phyloP scores from a whole-genome alignment of 2,797 vertebrate species.

The Hapalemur alaotrensis region DNA sequence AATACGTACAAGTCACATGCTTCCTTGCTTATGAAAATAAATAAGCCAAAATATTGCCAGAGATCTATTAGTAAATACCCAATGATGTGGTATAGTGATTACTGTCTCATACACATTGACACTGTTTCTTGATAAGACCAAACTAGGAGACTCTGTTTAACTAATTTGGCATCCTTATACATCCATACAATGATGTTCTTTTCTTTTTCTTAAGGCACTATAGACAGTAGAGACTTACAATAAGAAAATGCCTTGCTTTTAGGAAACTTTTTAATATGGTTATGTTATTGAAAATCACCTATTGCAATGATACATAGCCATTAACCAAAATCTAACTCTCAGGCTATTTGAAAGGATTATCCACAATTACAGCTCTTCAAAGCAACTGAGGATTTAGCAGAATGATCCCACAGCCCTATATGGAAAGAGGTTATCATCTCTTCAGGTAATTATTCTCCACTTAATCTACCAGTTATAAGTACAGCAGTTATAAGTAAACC shows the following conservation, averaged over 20 bases:
- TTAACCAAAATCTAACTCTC: background rate
- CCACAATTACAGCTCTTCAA: background rate
- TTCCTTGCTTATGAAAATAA: conserved; percentile 16
- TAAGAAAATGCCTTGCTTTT: background rate
- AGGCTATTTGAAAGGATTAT: background rate
- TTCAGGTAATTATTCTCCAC: background rate
- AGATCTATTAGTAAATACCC: background rate
- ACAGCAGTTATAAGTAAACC: background rate
- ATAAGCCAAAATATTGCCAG: background rate
- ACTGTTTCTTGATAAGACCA: background rate
- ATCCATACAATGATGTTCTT: background rate
- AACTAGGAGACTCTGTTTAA: background rate
- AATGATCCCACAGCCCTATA: background rate
- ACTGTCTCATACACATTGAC: background rate
- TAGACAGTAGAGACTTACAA: background rate
- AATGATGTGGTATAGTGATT: background rate
- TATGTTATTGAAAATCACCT: background rate
- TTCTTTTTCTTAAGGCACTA: background rate
- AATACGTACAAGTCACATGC: background rate
- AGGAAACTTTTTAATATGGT: background rate
- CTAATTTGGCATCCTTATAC: background rate
- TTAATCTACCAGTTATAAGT: background rate
- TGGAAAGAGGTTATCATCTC: background rate
- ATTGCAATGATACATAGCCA: background rate
- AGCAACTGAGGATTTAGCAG: background rate